Base-by-base conservation (phyloP, 1,140 invertebrate species). In the Lordiphosa mommai region DNA sequence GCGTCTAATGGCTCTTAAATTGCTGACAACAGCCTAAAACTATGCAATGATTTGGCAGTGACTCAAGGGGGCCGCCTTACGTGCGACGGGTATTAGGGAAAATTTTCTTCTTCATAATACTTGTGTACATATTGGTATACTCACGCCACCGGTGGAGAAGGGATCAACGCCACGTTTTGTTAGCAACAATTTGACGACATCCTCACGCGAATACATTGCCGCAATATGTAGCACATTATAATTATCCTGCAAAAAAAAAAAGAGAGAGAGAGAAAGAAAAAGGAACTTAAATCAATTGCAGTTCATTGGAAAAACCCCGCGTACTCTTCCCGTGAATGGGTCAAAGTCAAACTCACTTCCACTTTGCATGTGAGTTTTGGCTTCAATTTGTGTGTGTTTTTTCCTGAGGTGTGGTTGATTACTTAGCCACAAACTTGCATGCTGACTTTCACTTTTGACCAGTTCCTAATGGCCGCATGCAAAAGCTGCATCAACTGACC, bases 181-280 rank as follows among this genome's bases (percentile, higher is more conserved):
- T 37, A 99, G 90, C 5, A 99, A 91, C 20, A 97, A 90, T 86
- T 97, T 96, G 84, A 99, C 95, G 46, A 98, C 96, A 88, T 99
- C 98, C 89, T 99, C 97, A 74, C 97, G 93, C 13, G 96, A 97
- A 89, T 96, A 95, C 92, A 96, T 95, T 20, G 97, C 95, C 10
- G 97, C 96, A 88, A 97, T 94, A 89, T 98, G 97, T 16, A 98
- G 91, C 17, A 94, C 95, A 91, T 97, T 97, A 90, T 95, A 96
- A 88, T 97, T 97, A 90, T 99, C 97, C 97, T 98, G 91, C 57
- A 87, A 71, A 84, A 37, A 55, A 46, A 65, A 56, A 55, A 43
- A 48, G 50, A 56, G 33, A 43, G 9, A 48, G 38, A 48, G 23
- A 63, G 32, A 41, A 44, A 43, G 9, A 56, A 61, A 38, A 44